Evolutionary conservation across 2,888 invertebrate genomes (phyloP).

Genomic region (Marronus borbonicus): DNA sequence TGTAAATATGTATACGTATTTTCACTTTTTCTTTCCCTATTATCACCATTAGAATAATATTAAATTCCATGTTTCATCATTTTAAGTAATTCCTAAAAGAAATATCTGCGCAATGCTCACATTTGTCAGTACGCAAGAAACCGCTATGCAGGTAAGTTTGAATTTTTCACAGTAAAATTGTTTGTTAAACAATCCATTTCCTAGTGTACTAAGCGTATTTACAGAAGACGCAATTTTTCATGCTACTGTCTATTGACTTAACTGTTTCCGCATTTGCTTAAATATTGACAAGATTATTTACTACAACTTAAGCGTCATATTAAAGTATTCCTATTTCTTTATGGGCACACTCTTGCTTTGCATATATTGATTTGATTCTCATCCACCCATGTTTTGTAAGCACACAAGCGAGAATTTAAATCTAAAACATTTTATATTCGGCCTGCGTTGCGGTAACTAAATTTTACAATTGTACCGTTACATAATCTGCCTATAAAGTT

Average conservation of each 20-base stretch:
- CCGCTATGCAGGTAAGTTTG: conserved; percentile 6
- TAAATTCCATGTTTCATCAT: conserved; percentile 15
- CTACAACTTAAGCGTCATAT: neutral
- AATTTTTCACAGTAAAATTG: conserved; percentile 18
- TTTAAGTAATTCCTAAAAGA: conserved; percentile 28
- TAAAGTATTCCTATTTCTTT: neutral
- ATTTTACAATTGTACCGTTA: too few relatives aligned
- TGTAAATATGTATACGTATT: conserved; percentile 13
- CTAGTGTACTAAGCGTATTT: conserved; percentile 19
- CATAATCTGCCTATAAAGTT: too few relatives aligned
- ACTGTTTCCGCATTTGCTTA: conserved; percentile 29
- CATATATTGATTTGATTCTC: too few relatives aligned
- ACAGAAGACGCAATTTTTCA: conserved; percentile 23
- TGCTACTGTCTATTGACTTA: conserved; percentile 25
- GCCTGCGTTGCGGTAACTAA: too few relatives aligned
- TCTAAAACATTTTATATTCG: too few relatives aligned
- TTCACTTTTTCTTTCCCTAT: conserved; percentile 18
- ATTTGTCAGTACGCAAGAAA: neutral
- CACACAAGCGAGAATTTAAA: too few relatives aligned
- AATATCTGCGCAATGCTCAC: conserved; percentile 7
- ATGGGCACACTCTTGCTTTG: neutral
- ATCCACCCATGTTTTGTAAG: too few relatives aligned
- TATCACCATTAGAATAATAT: conserved; percentile 8
- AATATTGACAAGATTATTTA: conserved; percentile 1
- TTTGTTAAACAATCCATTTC: conserved; percentile 19